Percentiles rank a stretch among this genome's conserved stretches.
Conservation (phyloP, 2,888 invertebrate genomes). For the Zaprionus lineosus region DNA sequence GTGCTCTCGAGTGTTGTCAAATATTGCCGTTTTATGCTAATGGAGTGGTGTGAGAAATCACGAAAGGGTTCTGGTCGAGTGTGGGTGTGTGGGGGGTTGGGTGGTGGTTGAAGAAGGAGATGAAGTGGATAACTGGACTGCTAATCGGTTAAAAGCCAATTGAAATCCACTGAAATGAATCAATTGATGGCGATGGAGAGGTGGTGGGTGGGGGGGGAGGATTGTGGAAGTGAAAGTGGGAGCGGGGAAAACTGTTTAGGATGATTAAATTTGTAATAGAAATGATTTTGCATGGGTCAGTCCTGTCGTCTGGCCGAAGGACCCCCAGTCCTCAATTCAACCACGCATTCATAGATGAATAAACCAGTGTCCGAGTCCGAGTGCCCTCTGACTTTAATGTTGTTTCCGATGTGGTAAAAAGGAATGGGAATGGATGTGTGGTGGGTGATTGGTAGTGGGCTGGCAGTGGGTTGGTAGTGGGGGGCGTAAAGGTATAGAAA, state of each 20-base stretch:
- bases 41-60: slow-evolving; percentile 49
- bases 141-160: slow-evolving; percentile 74
- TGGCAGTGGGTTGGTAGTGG: no score
- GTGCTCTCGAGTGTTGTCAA: slow-evolving; percentile 43
- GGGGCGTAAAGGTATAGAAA: slow-evolving; percentile 8
- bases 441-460: no score
- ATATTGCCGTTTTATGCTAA: slow-evolving; percentile 70
- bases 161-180: slow-evolving; percentile 72
- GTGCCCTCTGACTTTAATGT: slow-evolving; percentile 48
- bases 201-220: slow-evolving; percentile 26
- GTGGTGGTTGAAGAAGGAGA: neutral
- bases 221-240: no score
- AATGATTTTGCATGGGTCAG: slow-evolving; percentile 55
- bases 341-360: slow-evolving; percentile 27
- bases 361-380: slow-evolving; percentile 34
- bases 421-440: no score
- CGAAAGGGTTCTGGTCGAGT: slow-evolving; percentile 48
- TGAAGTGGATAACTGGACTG: slow-evolving; percentile 28
- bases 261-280: slow-evolving; percentile 75
- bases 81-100: neutral
- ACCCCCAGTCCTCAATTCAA: neutral
- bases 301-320: slow-evolving; percentile 34
- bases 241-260: slow-evolving; percentile 60
- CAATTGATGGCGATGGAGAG: no score
- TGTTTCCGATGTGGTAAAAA: no score